These are phyloP conservation scores for Tuberolachnus salignus DNA, from an alignment of 2,888 invertebrate genomes.

Conservation along the genomic window DNA sequence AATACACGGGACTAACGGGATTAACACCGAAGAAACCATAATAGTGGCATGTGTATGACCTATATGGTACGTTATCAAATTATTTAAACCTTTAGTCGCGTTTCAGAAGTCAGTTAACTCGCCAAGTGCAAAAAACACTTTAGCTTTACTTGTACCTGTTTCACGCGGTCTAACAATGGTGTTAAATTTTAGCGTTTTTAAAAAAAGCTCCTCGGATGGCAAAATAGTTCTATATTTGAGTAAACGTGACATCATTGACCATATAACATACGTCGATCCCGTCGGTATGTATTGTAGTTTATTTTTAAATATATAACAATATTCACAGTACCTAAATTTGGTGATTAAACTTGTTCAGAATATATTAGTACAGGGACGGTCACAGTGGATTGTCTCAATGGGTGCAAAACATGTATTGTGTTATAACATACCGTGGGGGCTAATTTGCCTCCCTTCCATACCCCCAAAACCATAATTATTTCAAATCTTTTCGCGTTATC, in stretches of 20 bases:
- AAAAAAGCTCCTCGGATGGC: slow-evolving; percentile 87
- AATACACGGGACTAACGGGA: slow-evolving; percentile 8
- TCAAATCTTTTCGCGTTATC: no score
- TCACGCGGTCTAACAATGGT: slow-evolving; percentile 69
- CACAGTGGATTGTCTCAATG: not conserved
- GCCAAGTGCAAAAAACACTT: not conserved
- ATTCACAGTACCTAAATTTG: no score
- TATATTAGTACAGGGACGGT: not conserved
- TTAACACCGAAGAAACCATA: slow-evolving; percentile 38
- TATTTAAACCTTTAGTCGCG: not conserved
- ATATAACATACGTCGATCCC: slow-evolving; percentile 45
- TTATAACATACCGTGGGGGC: no score
- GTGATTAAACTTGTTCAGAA: not conserved
- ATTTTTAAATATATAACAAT: no score
- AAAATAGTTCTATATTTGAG: slow-evolving; percentile 85
- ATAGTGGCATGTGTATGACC: not conserved
- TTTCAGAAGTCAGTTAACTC: not conserved
- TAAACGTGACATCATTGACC: slow-evolving; percentile 70
- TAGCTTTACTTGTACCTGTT: no score
- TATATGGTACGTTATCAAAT: not conserved
- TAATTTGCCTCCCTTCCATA: no score
- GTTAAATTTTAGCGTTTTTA: slow-evolving; percentile 88
- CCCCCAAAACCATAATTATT: no score
- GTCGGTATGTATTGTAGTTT: slow-evolving; percentile 40
- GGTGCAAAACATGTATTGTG: not conserved